phyloP scores from a whole-genome alignment of 2,888 invertebrate species.

The Acleris laterana region DNA sequence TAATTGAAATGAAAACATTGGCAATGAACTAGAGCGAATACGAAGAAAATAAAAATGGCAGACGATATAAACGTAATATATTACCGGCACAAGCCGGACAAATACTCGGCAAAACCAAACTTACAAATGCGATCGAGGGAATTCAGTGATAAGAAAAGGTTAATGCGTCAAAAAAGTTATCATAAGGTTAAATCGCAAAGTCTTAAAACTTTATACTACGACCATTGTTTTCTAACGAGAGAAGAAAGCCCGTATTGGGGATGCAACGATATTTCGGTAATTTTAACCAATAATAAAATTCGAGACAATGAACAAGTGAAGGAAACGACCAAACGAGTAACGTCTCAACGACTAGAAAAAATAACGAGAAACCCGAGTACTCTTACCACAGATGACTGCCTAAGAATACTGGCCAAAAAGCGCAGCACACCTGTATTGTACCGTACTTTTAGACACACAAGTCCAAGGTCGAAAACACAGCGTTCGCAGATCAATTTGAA shows the following conservation, averaged over 20 bases:
- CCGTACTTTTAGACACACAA: not conserved
- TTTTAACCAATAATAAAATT: not conserved
- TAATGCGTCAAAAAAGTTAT: not conserved
- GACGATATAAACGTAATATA: not conserved
- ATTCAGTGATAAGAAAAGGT: not conserved
- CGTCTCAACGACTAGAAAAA: not conserved
- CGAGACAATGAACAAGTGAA: not conserved
- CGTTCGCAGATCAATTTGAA: slow-evolving; percentile 7
- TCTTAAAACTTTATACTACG: not conserved
- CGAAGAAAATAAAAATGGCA: not conserved
- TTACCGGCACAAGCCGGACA: not conserved
- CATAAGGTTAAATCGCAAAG: slow-evolving; percentile 41
- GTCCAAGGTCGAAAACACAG: not conserved
- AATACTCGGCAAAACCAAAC: not conserved
- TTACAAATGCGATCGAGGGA: not conserved
- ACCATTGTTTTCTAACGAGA: not conserved
- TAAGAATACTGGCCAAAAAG: slow-evolving; percentile 13
- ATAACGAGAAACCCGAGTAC: not conserved
- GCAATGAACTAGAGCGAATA: not conserved
- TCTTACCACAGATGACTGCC: slow-evolving; percentile 6
- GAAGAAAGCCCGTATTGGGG: not conserved
- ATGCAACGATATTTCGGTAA: not conserved
- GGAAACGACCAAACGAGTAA: not conserved
- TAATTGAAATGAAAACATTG: not conserved
- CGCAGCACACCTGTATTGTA: slow-evolving; percentile 4